A percentile compares a stretch with the other conserved stretches of the same genome.
phyloP scores from a whole-genome alignment of 2,113 vertebrate species.

The Gobio gobio region DNA sequence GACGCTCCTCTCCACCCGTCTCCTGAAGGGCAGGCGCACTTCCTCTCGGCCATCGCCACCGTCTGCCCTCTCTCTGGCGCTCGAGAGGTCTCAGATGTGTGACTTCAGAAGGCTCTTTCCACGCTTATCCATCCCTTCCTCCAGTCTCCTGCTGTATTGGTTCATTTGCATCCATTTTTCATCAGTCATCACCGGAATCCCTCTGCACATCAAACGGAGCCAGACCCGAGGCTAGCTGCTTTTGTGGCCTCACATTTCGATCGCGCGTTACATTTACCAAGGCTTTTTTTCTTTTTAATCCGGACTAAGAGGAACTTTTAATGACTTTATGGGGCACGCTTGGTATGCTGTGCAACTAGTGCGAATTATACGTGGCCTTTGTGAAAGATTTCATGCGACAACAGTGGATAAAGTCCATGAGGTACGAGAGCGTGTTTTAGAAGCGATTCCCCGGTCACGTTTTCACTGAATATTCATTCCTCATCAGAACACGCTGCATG shows the following conservation, averaged over 20 bases:
- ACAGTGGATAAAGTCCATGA: slow-evolving; percentile 23
- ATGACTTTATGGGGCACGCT: background rate
- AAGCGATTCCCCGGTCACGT: background rate
- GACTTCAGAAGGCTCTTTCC: slow-evolving; percentile 65
- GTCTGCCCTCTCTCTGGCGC: slow-evolving; percentile 58
- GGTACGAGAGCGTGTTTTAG: background rate
- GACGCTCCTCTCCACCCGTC: slow-evolving; percentile 12
- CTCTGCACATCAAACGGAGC: slow-evolving; percentile 58
- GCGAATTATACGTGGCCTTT: slow-evolving; percentile 34
- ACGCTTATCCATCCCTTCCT: slow-evolving; percentile 63
- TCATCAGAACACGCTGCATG: slow-evolving; percentile 21
- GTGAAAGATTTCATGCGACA: slow-evolving; percentile 38
- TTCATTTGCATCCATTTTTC: slow-evolving; percentile 74
- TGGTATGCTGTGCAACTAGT: slow-evolving; percentile 14
- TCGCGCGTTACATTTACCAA: background rate
- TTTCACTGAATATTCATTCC: slow-evolving; percentile 36
- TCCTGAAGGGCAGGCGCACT: slow-evolving; percentile 43
- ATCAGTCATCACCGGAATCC: slow-evolving; percentile 69
- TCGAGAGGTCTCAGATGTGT: slow-evolving; percentile 63
- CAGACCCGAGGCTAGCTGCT: slow-evolving; percentile 60
- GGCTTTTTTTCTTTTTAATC: background rate
- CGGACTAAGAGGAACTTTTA: slow-evolving; percentile 11
- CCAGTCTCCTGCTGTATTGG: slow-evolving; percentile 48
- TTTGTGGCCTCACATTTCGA: slow-evolving; percentile 3
- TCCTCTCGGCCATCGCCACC: slow-evolving; percentile 51